Percentiles rank a stretch among this genome's conserved stretches.
Conservation (phyloP, 2,113 vertebrate genomes). For the Vireo altiloquus region DNA sequence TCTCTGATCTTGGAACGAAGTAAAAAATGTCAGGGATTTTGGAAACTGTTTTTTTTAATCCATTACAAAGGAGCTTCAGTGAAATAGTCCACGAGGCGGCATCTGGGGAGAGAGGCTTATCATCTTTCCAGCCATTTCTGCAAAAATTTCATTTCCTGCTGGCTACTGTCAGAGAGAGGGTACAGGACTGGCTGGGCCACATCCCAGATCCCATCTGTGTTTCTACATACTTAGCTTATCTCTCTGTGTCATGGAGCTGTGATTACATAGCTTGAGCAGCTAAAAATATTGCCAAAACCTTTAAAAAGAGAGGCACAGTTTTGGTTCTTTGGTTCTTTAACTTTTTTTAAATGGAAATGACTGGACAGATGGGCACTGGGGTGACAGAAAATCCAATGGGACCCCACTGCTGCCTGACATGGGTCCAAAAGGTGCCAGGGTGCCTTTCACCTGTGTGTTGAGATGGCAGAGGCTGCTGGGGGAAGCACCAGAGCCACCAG, state of each 20-base stretch:
- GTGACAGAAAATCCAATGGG: neutral
- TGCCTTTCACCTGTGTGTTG: neutral
- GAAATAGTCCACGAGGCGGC: accelerated
- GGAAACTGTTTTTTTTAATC: neutral
- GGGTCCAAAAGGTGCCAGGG: neutral
- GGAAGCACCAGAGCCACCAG: neutral
- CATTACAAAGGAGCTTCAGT: neutral
- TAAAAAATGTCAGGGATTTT: neutral
- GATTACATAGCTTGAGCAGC: neutral
- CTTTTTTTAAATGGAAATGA: neutral
- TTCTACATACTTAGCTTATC: conserved; percentile 33
- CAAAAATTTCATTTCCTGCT: neutral
- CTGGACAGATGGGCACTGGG: accelerated
- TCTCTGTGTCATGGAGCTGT: conserved; percentile 3
- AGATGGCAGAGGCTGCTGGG: neutral
- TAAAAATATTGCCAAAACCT: conserved; percentile 40
- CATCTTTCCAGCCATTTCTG: neutral
- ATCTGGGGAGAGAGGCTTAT: neutral
- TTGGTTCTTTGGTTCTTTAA: neutral
- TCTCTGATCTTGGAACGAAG: neutral
- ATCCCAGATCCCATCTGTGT: neutral
- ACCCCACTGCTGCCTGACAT: neutral
- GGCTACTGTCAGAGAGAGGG: conserved; percentile 13
- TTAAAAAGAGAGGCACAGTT: neutral
- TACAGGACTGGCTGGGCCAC: conserved; percentile 8